phyloP scores from a whole-genome alignment of 2,113 vertebrate species.

The Dipodomys stephensi region DNA sequence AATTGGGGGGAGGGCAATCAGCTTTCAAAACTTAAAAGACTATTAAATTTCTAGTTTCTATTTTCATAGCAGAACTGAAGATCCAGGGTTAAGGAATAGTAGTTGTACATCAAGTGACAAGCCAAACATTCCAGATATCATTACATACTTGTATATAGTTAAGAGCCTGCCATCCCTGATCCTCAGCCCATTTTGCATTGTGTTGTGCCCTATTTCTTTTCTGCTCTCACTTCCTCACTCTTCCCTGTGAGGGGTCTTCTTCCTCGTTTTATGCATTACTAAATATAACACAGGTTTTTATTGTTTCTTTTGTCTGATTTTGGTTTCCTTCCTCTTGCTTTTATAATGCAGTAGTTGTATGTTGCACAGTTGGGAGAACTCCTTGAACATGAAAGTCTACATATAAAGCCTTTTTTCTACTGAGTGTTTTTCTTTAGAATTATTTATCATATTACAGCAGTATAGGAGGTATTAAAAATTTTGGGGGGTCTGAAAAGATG shows the following conservation, averaged over 20 bases:
- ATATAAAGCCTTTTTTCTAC: not conserved
- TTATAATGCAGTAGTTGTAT: conserved; percentile 49
- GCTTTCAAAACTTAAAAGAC: not conserved
- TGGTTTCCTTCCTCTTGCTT: conserved; percentile 72
- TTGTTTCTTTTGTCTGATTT: conserved; percentile 51
- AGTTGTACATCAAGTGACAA: not conserved
- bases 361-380: conserved; percentile 41
- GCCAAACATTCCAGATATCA: not conserved
- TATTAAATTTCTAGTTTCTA: conserved; percentile 12
- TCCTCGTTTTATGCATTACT: conserved; percentile 72
- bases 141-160: not conserved
- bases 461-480: conserved; percentile 32
- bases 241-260: conserved; percentile 54
- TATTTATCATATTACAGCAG: conserved; percentile 33
- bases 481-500: not conserved
- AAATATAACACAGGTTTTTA: conserved; percentile 58
- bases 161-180: not conserved
- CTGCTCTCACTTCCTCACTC: conserved; percentile 53
- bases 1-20: conserved; percentile 24
- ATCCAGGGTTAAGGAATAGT: not conserved
- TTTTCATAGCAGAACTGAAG: conserved; percentile 44
- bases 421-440: conserved; percentile 47
- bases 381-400: conserved; percentile 39
- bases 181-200: conserved; percentile 30
- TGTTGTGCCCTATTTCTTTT: conserved; percentile 13